Evolutionary conservation across 2,113 vertebrate genomes (phyloP), one percentile per base, ranked within the genome.

Genomic region (Synchiropus splendidus): DNA sequence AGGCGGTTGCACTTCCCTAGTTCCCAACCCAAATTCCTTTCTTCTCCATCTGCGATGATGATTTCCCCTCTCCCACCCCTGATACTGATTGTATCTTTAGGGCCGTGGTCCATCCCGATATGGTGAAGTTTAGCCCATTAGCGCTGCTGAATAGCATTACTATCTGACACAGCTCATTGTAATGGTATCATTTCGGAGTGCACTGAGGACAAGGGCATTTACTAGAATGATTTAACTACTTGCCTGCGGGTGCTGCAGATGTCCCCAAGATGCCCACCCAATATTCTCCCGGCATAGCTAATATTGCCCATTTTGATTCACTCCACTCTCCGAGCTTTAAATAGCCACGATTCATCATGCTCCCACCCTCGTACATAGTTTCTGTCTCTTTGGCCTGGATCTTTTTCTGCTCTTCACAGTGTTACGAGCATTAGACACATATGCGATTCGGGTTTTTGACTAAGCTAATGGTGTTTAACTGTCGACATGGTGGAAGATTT

Each of bases 141-240:
- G 66, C 57, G 36, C 16, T 12, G 30, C 64, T 62, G 61, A 58
- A 73, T 67, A 52, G 46, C 64, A 64, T 77, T 75, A 76, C 66
- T 78, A 75, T 74, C 45, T 64, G 60, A 61, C 69, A 75, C 65
- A 70, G 69, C 78, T 78, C 73, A 73, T 71, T 65, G 71, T 73
- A 75, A 77, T 69, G 56, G 68, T 59, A 60, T 65, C 64, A 63
- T 75, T 73, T 72, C 36, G 9, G 13, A 64, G 68, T 47, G 41
- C 33, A 6, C 48, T 42, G 32, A 66, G 69, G 74, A 74, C 75
- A 77, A 72, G 74, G 78, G 44, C 61, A 36, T 73, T 64, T 48
- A 64, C 56, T 39, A 13, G 31, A 57, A 64, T 71, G 58, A 56
- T 72, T 77, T 56, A 58, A 64, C 50, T 53, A 37, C 48, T 21